phyloP scores from a whole-genome alignment of 2,113 vertebrate genomes.

The Oncorhynchus gorbuscha region DNA sequence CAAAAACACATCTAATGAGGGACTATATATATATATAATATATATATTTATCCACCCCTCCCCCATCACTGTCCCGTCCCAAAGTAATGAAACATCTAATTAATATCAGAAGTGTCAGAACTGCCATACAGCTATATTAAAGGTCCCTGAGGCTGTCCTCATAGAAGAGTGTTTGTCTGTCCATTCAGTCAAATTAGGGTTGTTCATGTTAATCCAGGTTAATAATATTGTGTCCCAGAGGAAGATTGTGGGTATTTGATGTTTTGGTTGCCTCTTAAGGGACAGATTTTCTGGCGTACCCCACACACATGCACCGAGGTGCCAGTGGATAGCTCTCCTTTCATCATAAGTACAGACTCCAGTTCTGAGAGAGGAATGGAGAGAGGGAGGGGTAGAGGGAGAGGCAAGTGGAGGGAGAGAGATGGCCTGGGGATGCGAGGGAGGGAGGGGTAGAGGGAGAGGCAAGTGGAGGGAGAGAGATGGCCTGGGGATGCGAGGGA shows the following conservation, averaged over 20 bases:
- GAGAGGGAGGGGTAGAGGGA: background rate
- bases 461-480: constrained; percentile 16
- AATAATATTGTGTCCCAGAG: constrained; percentile 26
- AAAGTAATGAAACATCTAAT: constrained; percentile 36
- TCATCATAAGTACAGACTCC: constrained; percentile 44
- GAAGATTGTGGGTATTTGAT: constrained; percentile 32
- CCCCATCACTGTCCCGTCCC: constrained; percentile 17
- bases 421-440: no score
- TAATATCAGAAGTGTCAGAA: constrained; percentile 34
- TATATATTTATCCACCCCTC: constrained; percentile 15
- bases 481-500: background rate
- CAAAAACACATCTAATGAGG: constrained; percentile 25
- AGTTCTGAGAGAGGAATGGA: constrained; percentile 29
- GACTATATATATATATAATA: background rate
- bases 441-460: background rate
- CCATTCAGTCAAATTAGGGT: background rate
- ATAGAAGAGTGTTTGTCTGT: constrained; percentile 6
- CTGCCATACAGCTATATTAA: constrained; percentile 28
- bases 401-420: constrained; percentile 15
- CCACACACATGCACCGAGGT: constrained; percentile 21
- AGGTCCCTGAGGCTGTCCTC: background rate
- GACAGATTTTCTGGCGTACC: constrained; percentile 24
- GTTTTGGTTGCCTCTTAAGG: constrained; percentile 25
- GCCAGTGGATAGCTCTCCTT: constrained; percentile 38
- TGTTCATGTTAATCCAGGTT: constrained; percentile 20